These are phyloP conservation scores for Acromyrmex heyeri DNA, from an alignment of 1,140 invertebrate genomes.

Conservation along the genomic window DNA sequence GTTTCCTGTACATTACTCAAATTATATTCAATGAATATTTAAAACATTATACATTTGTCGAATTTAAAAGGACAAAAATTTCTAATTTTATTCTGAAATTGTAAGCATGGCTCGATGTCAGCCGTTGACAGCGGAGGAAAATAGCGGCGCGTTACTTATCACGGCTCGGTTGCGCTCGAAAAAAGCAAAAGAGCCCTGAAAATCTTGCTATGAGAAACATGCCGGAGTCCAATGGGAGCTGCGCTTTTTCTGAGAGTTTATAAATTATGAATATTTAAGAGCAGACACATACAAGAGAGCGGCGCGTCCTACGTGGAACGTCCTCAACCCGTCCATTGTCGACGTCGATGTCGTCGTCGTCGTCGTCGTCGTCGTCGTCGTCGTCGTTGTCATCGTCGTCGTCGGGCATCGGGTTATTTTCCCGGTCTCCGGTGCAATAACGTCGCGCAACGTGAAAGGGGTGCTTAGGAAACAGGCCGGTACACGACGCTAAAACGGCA, in stretches of 20 bases:
- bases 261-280: conserved; percentile 78
- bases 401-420: conserved; percentile 69
- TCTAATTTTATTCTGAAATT: background rate
- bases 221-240: conserved; percentile 48
- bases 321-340: too few species aligned
- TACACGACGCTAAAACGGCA: conserved; percentile 82
- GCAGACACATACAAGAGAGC: background rate
- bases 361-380: background rate
- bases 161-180: conserved; percentile 27
- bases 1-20: background rate
- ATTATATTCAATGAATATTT: background rate
- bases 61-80: background rate
- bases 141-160: conserved; percentile 41
- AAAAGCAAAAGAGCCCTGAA: conserved; percentile 30
- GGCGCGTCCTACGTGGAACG: background rate
- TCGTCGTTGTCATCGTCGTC: conserved; percentile 26
- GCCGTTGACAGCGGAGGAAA: background rate
- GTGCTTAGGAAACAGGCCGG: conserved; percentile 82
- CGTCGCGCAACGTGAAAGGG: conserved; percentile 77
- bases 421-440: conserved; percentile 76
- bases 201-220: conserved; percentile 67
- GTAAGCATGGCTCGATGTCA: background rate
- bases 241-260: conserved; percentile 66
- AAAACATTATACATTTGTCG: background rate
- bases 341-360: background rate